These are phyloP conservation scores for Pollenia angustigena DNA, from an alignment of 2,888 invertebrate species.

Conservation along the genomic window DNA sequence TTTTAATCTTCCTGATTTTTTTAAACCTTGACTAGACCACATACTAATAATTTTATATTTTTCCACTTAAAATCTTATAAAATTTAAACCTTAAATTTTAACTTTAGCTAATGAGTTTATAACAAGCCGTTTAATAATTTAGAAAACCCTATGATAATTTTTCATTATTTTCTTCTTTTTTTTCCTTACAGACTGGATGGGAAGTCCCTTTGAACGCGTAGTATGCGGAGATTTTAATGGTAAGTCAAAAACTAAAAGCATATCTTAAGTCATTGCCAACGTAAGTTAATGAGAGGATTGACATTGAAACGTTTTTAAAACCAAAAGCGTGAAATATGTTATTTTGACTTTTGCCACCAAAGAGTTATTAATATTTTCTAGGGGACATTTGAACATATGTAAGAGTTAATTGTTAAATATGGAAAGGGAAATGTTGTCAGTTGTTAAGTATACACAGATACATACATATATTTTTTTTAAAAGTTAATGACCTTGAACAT, in stretches of 20 bases:
- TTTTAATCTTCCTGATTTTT: too few species aligned
- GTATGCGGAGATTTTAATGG: constrained; percentile 97
- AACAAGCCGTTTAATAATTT: constrained; percentile 46
- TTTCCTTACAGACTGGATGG: constrained; percentile 92
- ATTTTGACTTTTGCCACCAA: constrained; percentile 39
- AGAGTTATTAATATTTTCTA: constrained; percentile 47
- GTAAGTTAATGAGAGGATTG: constrained; percentile 70
- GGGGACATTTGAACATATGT: not conserved
- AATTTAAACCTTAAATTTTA: constrained; percentile 42
- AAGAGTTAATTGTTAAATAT: not conserved
- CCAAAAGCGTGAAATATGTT: constrained; percentile 65
- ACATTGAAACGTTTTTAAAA: constrained; percentile 75
- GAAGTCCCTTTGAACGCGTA: constrained; percentile 96
- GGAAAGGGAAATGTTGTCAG: not conserved
- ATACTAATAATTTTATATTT: constrained; percentile 24
- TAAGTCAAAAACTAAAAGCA: constrained; percentile 85
- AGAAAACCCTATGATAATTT: constrained; percentile 54
- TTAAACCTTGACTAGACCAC: constrained; percentile 54
- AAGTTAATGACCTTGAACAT: constrained; percentile 55
- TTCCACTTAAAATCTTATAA: not conserved
- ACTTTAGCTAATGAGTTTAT: constrained; percentile 54
- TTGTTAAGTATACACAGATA: not conserved
- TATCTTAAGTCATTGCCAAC: constrained; percentile 67
- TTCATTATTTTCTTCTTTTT: constrained; percentile 78
- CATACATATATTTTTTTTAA: constrained; percentile 15